Base-by-base conservation (phyloP, 2,113 vertebrate species). In the Podocnemis expansa region DNA sequence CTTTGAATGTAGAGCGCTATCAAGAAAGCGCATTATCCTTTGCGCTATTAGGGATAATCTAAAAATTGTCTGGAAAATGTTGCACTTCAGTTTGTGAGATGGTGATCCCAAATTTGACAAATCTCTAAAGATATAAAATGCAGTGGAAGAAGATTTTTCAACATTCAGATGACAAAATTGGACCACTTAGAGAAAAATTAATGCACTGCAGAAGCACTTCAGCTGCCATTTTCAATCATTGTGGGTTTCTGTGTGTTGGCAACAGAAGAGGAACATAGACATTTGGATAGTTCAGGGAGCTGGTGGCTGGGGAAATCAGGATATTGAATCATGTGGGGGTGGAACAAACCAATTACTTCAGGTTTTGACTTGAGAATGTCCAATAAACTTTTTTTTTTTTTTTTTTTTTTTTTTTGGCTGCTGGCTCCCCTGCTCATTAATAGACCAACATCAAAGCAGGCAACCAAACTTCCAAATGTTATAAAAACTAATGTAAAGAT, bases 401-500 rank as follows among this genome's bases (percentile, higher is more conserved):
- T n/a, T n/a, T n/a, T 60, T 80, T 95, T 93, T 93, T 92, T 94
- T 89, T 87, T 60, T 80, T 95, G 96, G 93, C 86, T 87, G 96
- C 98, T 97, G 93, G 84, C 90, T 97, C 84, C 78, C 82, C 89
- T 93, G 70, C 94, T 97, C 96, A 96, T 98, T 98, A 98, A 97
- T 96, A 95, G 96, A 95, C 95, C 95, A 73, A 98, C 97, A 98
- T 99, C 98, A 99, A 98, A 98, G 98, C 90, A 97, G 98, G 98
- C 98, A 98, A 98, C 98, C 98, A 97, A 97, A 98, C 98, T 98
- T 98, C 95, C 96, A 97, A 98, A 98, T 98, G 98, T 97, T 97
- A 97, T 97, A 98, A 98, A 97, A 98, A 97, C 96, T 97, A 98
- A 98, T 96, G 93, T 97, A 97, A 98, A 97, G 97, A 97, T 98